Conservation (phyloP, 2,113 vertebrate species). For the Apistogramma diplotaenia region DNA sequence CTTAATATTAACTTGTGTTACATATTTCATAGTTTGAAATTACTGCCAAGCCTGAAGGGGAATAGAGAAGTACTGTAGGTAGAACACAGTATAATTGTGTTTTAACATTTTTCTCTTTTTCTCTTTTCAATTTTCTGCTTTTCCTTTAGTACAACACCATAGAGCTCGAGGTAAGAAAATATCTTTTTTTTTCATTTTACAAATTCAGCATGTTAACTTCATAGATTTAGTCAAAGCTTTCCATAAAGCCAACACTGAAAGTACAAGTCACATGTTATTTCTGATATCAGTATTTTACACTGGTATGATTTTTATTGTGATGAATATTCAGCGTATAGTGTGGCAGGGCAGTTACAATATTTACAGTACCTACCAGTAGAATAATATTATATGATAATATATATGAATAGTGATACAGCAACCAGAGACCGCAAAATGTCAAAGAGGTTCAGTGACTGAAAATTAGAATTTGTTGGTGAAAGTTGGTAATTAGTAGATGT, state of each 20-base stretch:
- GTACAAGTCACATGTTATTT: neutral
- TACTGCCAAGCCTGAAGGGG: neutral
- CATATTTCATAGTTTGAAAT: neutral
- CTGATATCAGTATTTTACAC: neutral
- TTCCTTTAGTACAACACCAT: neutral
- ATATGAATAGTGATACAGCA: no score
- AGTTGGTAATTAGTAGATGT: no score
- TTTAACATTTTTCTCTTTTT: neutral
- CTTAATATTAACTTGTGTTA: neutral
- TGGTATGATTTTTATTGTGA: neutral
- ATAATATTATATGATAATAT: no score
- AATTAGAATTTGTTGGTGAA: no score
- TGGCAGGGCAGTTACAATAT: neutral
- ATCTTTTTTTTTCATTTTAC: neutral
- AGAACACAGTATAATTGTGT: neutral
- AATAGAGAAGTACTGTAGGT: neutral
- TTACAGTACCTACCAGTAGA: neutral
- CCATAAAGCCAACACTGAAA: neutral
- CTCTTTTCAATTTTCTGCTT: neutral
- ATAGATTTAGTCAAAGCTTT: neutral
- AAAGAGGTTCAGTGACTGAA: no score
- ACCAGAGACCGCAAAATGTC: no score
- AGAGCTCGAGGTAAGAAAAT: neutral
- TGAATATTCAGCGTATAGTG: conserved; percentile 30
- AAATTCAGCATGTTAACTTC: neutral